Base-by-base conservation (phyloP, 2,888 invertebrate species). In the Leucophenga maculata region DNA sequence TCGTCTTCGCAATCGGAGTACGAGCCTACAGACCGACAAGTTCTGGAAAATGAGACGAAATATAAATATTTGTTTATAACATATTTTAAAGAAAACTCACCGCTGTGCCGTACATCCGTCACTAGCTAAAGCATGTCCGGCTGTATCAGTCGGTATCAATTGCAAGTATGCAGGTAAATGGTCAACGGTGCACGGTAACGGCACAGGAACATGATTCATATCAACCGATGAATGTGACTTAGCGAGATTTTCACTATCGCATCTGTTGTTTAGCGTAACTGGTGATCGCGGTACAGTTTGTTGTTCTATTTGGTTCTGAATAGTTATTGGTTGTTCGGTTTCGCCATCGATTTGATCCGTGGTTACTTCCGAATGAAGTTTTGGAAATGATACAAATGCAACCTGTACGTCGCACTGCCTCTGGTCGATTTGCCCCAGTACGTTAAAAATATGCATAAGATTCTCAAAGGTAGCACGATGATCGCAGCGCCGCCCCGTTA, bases 21-120 rank as follows among this genome's bases (percentile, higher is more conserved):
- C 65, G 87, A 88, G 66, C 87, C 88, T 67, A 85, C 86, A 20
- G 88, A 88, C n/a, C 88, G 85, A 68, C 84, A 84, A 68, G 78
- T 82, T 22, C 86, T 86, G 50, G 8, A 77, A 68, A 3, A 64
- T 9, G n/a, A 67, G 69, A 70, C 60, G 74, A 57, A 31, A 66
- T 11, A 32, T 60, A 18, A 31, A 60, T 16, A 39, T 18, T 16
- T n/a, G 3, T 32, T 0, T 39, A 31, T 57, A 46, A n/a, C 46
- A 4, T 8, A 2, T 46, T 14, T 46, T n/a, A n/a, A 50, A 11
- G 26, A 3, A 54, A 16, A 69, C 72, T 60, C 75, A 84, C 84
- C 84, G 78, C 67, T 79, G 85, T 18, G 79, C 79, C 70, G 78
- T 75, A 75, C 74, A 77, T 4, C 83, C 79, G 39, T 76, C 79